Conservation (phyloP, 2,113 vertebrate species). For the Canis aureus region DNA sequence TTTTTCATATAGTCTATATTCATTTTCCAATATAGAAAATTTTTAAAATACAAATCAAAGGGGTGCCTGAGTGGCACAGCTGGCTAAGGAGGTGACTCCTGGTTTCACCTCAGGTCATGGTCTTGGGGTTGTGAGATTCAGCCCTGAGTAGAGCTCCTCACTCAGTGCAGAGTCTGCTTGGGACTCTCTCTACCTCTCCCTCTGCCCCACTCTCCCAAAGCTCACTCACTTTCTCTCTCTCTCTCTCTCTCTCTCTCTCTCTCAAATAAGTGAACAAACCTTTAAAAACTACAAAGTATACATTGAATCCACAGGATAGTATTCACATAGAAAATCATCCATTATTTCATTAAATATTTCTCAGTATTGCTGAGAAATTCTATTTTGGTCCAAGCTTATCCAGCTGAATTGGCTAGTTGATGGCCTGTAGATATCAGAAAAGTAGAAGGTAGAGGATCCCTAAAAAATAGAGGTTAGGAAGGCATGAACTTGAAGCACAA, state of each 20-base stretch:
- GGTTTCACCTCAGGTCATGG: not conserved
- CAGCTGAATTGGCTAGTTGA: not conserved
- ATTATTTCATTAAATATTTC: not conserved
- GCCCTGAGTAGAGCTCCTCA: rapidly evolving
- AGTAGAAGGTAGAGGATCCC: not conserved
- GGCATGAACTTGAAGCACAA: not conserved
- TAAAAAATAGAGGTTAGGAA: not conserved
- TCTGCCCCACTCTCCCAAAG: not conserved
- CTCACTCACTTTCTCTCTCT: not conserved
- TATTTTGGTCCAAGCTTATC: not conserved
- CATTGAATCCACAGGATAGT: not conserved
- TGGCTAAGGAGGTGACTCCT: not conserved
- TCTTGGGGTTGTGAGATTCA: not conserved
- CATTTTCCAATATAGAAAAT: not conserved
- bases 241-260: not conserved
- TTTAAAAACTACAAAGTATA: not conserved
- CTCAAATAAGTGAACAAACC: not conserved
- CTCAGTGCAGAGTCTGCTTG: not conserved
- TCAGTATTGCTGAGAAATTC: constrained; percentile 7
- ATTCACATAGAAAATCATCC: not conserved
- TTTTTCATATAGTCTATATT: not conserved
- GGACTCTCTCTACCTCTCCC: not conserved
- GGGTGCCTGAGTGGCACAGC: not conserved
- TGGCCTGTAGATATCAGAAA: not conserved
- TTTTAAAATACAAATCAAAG: not conserved